phyloP scores from a whole-genome alignment of 2,888 invertebrate species.

The Uropetala carovei region DNA sequence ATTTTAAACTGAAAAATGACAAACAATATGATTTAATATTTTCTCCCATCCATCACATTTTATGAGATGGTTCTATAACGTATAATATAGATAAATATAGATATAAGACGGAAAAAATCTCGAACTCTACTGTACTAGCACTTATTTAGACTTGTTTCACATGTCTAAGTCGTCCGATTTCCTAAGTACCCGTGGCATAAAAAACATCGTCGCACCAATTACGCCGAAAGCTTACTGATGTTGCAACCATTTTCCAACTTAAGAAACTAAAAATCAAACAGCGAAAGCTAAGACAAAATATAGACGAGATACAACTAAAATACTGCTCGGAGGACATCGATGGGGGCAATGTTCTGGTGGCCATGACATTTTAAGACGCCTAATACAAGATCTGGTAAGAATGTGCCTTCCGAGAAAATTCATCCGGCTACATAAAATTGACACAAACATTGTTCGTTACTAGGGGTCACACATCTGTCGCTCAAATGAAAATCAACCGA shows the following conservation, averaged over 20 bases:
- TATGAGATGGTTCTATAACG: too few relatives aligned
- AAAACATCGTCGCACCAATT: too few relatives aligned
- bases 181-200: too few relatives aligned
- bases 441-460: constrained; percentile 13
- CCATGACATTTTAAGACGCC: not conserved
- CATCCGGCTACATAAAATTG: not conserved
- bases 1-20: too few relatives aligned
- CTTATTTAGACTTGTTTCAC: too few relatives aligned
- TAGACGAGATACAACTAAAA: not conserved
- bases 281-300: not conserved
- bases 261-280: not conserved
- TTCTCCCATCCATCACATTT: too few relatives aligned
- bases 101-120: too few relatives aligned
- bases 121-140: too few relatives aligned
- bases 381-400: not conserved
- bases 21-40: too few relatives aligned
- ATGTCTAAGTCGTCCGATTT: too few relatives aligned
- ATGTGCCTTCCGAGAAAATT: not conserved
- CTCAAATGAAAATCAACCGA: constrained; percentile 25
- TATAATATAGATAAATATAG: too few relatives aligned
- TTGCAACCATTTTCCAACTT: not conserved
- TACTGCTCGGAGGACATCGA: not conserved
- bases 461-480: constrained; percentile 47
- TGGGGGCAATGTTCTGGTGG: not conserved
- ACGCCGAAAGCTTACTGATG: too few relatives aligned